phyloP scores from a whole-genome alignment of 2,113 vertebrate genomes.

The Dendropsophus ebraccatus region DNA sequence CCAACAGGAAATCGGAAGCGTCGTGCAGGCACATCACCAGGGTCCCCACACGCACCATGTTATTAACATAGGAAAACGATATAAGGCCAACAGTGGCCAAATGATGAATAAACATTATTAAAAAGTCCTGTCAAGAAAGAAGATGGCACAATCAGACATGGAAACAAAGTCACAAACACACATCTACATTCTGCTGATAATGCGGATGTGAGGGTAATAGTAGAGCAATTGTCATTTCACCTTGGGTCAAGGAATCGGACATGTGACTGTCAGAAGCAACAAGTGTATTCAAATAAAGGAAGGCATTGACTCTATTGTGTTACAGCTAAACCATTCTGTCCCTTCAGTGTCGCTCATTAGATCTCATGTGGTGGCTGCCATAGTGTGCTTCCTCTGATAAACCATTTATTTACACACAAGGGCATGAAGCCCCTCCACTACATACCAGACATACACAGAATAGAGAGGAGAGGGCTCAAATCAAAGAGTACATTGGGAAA shows the following conservation, averaged over 20 bases:
- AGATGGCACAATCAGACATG: neutral
- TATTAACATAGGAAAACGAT: slow-evolving; percentile 92
- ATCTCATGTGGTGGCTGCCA: neutral
- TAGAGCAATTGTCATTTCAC: neutral
- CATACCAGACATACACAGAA: no score
- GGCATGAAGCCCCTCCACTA: neutral
- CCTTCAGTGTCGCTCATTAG: neutral
- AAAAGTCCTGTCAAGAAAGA: slow-evolving; percentile 82
- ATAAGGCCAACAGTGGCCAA: slow-evolving; percentile 86
- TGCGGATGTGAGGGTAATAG: neutral
- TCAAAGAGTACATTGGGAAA: no score
- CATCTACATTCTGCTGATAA: neutral
- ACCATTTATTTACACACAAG: neutral
- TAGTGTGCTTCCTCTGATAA: neutral
- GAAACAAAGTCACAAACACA: neutral
- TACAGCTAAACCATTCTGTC: neutral
- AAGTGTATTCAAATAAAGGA: neutral
- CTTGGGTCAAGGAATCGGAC: neutral
- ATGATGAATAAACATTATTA: slow-evolving; percentile 96
- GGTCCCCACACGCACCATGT: slow-evolving; percentile 92
- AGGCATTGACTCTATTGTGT: neutral
- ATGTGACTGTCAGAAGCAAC: neutral
- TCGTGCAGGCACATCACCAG: slow-evolving; percentile 92
- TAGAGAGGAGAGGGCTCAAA: no score
- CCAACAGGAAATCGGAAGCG: slow-evolving; percentile 87